Conservation (phyloP, 2,113 vertebrate genomes). For the Saccopteryx bilineata region DNA sequence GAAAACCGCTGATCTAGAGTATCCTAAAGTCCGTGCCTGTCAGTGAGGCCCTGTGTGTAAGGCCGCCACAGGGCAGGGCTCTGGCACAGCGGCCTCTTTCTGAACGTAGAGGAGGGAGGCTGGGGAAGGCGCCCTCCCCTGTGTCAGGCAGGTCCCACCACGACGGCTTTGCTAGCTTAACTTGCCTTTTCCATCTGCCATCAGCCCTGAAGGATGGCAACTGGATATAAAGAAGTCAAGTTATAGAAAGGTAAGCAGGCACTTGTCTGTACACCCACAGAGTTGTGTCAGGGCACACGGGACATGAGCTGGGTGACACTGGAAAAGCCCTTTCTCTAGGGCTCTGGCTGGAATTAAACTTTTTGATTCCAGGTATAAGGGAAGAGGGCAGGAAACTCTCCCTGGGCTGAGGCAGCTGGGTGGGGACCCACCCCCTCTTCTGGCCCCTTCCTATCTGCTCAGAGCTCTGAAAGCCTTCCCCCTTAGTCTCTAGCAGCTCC, state of each 20-base stretch:
- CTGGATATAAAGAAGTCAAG: constrained; percentile 98
- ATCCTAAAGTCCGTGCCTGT: neutral
- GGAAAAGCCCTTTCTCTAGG: neutral
- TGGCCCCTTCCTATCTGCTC: neutral
- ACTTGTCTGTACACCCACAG: neutral
- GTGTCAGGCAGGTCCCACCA: neutral
- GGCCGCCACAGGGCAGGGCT: neutral
- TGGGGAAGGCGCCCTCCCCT: neutral
- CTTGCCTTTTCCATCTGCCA: constrained; percentile 76
- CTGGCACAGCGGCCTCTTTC: neutral
- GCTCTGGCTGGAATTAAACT: neutral
- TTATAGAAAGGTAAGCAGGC: constrained; percentile 95
- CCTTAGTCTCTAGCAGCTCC: neutral
- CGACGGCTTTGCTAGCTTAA: constrained; percentile 27
- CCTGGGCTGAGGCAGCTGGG: neutral
- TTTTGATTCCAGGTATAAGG: neutral
- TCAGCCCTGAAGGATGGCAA: constrained; percentile 94
- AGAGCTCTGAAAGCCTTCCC: neutral
- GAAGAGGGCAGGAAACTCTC: neutral
- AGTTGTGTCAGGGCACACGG: neutral
- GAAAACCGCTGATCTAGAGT: neutral
- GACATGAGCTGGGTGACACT: neutral
- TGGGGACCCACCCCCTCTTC: neutral
- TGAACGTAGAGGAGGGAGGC: neutral
- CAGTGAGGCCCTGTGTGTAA: neutral